These are phyloP conservation scores for Tupaia tana DNA, from an alignment of 2,113 vertebrate genomes.

Conservation along the genomic window DNA sequence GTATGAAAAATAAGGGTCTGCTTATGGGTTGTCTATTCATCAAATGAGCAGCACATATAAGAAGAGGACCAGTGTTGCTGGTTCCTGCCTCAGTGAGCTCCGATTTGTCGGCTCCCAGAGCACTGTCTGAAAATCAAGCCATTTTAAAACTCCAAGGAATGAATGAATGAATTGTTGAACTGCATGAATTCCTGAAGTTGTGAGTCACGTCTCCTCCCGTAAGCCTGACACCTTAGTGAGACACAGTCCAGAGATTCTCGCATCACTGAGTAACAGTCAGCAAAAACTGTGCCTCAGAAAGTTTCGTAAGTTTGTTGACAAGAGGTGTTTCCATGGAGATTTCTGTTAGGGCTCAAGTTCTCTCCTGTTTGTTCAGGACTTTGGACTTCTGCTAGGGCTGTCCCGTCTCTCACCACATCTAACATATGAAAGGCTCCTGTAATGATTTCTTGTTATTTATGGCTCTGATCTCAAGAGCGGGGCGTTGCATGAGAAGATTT, in stretches of 20 bases:
- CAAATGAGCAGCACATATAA: not conserved
- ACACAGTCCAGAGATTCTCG: not conserved
- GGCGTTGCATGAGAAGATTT: not conserved
- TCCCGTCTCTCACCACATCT: not conserved
- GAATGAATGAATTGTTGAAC: slow-evolving; percentile 9
- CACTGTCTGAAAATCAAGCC: not conserved
- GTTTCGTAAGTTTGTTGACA: slow-evolving; percentile 42
- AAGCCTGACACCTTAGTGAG: not conserved
- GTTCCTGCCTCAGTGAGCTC: not conserved
- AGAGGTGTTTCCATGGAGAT: slow-evolving; percentile 61
- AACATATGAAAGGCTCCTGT: not conserved
- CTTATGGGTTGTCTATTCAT: not conserved
- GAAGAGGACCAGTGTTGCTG: not conserved
- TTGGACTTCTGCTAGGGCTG: slow-evolving; percentile 50
- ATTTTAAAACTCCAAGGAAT: not conserved
- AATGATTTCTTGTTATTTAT: not conserved
- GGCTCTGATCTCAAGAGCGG: not conserved
- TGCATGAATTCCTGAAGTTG: not conserved
- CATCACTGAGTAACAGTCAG: not conserved
- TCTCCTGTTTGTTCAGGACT: slow-evolving; percentile 47
- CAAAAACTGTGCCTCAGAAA: slow-evolving; percentile 37
- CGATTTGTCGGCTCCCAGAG: not conserved
- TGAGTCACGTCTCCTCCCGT: not conserved
- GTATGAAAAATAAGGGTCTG: not conserved
- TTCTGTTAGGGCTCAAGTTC: slow-evolving; percentile 49